Base-by-base conservation (phyloP, 2,113 vertebrate genomes). In the Fulica atra region DNA sequence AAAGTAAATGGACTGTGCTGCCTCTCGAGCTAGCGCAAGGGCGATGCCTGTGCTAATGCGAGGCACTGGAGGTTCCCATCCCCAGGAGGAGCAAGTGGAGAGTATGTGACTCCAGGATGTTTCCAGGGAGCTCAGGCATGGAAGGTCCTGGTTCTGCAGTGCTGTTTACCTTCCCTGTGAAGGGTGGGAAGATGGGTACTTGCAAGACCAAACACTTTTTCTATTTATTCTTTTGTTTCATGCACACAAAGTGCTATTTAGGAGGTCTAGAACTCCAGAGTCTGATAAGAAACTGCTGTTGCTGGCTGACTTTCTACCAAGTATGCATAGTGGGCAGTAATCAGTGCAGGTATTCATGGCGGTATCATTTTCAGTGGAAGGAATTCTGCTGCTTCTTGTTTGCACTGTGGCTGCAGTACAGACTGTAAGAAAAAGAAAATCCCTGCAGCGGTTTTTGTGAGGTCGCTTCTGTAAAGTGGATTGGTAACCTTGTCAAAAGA, bases 401-500 rank as follows among this genome's bases (percentile, higher is more conserved):
- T 78, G 42, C 19, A 13, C 59, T 72, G 64, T 90, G 42, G 26
- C 66, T 78, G 40, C 48, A 51, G 33, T 50, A 70, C 24, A 68
- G 61, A 28, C 48, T 35, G 35, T 53, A 88, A 90, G 82, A 86
- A 93, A 96, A 94, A 81, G 60, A 88, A 94, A 95, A 91, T 40
- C 21, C 26, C 48, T 65, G 57, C 48, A 70, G 54, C 29, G 28
- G 8, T 93, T 91, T 92, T 79, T 64, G 35, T 88, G 86, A 92
- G 65, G 88, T 91, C 5, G 0, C n/a, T 91, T 95, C 92, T 89
- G 48, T 84, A 78, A 94, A 94, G 61, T 69, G 83, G 48, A 86
- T 94, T 94, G 69, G 80, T 92, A 92, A 92, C 80, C 80, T 96
- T 93, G 76, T 96, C 83, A 92, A 91, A 91, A 93, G 71, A 86